phyloP scores from a whole-genome alignment of 2,797 vertebrate species.

The Simalia tracyae region DNA sequence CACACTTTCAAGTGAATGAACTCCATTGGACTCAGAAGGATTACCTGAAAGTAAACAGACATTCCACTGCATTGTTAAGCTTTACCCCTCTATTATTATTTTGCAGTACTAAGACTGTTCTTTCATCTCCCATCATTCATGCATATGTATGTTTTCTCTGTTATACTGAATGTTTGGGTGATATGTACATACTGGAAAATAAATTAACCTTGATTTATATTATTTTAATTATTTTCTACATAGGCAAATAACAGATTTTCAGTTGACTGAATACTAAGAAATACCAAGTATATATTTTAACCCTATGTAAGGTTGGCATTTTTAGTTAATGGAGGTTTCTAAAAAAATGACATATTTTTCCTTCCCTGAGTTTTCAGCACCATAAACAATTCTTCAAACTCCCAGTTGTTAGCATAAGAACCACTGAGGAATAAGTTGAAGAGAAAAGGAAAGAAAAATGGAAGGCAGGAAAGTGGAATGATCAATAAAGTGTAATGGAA shows the following conservation, averaged over 20 bases:
- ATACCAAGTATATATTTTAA: background rate
- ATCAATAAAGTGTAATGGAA: background rate
- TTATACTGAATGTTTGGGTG: background rate
- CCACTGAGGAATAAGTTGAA: background rate
- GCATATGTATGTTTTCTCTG: background rate
- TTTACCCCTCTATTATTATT: background rate
- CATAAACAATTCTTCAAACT: slow-evolving; percentile 8
- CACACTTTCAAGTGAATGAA: background rate
- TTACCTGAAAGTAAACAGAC: background rate
- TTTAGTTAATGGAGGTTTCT: background rate
- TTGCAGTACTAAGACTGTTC: background rate
- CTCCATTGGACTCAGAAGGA: background rate
- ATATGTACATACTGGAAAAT: background rate
- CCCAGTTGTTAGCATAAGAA: background rate
- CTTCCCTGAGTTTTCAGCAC: background rate
- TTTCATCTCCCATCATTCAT: background rate
- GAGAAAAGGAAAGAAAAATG: background rate
- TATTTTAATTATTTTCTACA: background rate
- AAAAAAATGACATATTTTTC: background rate
- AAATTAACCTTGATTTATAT: background rate
- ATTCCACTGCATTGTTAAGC: background rate
- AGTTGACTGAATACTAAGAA: background rate
- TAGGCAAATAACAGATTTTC: background rate
- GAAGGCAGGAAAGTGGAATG: background rate
- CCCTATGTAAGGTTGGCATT: background rate